Evolutionary conservation across 2,888 invertebrate genomes (phyloP), one percentile per base, ranked within the genome.

Genomic region (Timandra comae): DNA sequence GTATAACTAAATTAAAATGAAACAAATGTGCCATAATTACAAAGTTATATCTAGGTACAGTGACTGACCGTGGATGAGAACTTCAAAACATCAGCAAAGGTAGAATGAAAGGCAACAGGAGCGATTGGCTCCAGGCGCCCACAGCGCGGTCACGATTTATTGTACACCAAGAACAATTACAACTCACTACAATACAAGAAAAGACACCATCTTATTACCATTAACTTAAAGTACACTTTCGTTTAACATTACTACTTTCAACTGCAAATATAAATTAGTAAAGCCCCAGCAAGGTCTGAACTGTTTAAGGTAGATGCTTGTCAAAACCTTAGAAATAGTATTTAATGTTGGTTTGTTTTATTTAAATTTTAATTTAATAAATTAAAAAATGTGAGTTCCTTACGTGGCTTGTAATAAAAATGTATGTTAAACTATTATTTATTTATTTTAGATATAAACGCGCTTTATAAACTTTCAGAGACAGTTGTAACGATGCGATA

Each of bases 91-190:
- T 56, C 63, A 62, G 59, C 52, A 38, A 55, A 61, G 52, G 55
- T 50, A 57, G 62, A 66, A 74, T 63, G 69, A 69, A 67, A 70
- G 58, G 67, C 64, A 70, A 80, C 82, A 56, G 84, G 58, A 82
- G 82, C 81, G 78, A 71, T 76, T 76, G 60, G 74, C 81, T 72
- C 44, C 46, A 51, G 77, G 82, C 80, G 52, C 54, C 56, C 56
- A 63, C 63, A 64, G 68, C 70, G 62, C 66, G 67, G 68, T 79
- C 81, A 82, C 81, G 80, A 81, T 72, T 79, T 69, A 74, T 70
- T 61, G 59, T 63, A 59, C 59, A 57, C 55, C 51, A 46, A 46
- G 57, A 63, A 43, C 33, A 41, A 49, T 49, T 41, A 38, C 43
- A 54, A n/a, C n/a, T n/a, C n/a, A n/a, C n/a, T n/a, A n/a, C n/a